These are phyloP conservation scores for Scaptomyza reducta DNA, from an alignment of 2,888 invertebrate species.

Conservation along the genomic window DNA sequence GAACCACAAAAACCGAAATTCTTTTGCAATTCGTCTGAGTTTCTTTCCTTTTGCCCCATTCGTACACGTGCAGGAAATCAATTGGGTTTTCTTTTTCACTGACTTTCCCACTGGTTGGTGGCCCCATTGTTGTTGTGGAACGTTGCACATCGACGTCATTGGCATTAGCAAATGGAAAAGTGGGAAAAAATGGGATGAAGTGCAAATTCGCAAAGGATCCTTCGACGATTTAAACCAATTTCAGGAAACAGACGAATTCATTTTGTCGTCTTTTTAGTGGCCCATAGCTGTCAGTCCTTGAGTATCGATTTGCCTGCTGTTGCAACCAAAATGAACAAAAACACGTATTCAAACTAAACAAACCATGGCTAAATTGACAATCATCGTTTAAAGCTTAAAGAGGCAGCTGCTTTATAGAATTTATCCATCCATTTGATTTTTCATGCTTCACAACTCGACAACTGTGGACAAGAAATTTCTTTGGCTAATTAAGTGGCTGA, in stretches of 20 bases:
- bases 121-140: slow-evolving; percentile 52
- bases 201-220: slow-evolving; percentile 2
- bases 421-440: background rate
- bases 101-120: background rate
- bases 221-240: slow-evolving; percentile 55
- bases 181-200: slow-evolving; percentile 7
- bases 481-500: slow-evolving; percentile 48
- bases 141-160: slow-evolving; percentile 59
- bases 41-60: slow-evolving; percentile 5
- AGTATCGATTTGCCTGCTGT: slow-evolving; percentile 40
- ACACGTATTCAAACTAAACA: slow-evolving; percentile 13
- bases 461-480: slow-evolving; percentile 14
- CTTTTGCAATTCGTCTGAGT: slow-evolving; percentile 27
- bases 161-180: slow-evolving; percentile 48
- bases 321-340: slow-evolving; percentile 8
- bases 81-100: slow-evolving; percentile 2
- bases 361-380: slow-evolving; percentile 4
- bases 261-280: slow-evolving; percentile 31
- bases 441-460: background rate
- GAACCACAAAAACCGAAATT: slow-evolving; percentile 43
- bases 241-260: slow-evolving; percentile 40
- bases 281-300: slow-evolving; percentile 5
- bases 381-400: slow-evolving; percentile 24
- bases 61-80: slow-evolving; percentile 34
- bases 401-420: background rate